Evolutionary conservation across 2,797 vertebrate species (phyloP).

Genomic region (Furcifer pardalis): DNA sequence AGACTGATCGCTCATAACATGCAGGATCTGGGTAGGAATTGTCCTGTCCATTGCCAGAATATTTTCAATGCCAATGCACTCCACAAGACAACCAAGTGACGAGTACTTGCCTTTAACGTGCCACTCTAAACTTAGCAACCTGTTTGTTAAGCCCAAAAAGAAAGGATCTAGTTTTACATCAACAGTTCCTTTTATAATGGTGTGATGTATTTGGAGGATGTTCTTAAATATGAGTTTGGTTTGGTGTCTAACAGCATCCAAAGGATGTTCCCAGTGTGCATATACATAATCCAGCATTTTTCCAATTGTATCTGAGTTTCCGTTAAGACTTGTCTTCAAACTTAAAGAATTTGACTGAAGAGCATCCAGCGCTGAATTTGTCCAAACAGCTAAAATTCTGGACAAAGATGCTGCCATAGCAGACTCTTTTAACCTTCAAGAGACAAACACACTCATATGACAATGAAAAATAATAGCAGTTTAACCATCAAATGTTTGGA

Average conservation of each 20-base stretch:
- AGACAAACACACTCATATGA: conserved; percentile 38
- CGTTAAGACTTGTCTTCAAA: conserved; percentile 78
- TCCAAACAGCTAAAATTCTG: conserved; percentile 89
- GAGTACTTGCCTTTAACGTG: conserved; percentile 92
- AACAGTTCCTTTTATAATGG: conserved; percentile 16
- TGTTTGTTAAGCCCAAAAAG: conserved; percentile 78
- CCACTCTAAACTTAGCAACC: conserved; percentile 89
- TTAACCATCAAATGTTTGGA: neutral
- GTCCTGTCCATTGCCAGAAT: conserved; percentile 82
- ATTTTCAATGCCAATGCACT: conserved; percentile 83
- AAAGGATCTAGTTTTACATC: conserved; percentile 77
- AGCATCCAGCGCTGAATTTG: conserved; percentile 82
- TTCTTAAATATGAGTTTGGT: conserved; percentile 89
- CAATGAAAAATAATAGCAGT: neutral
- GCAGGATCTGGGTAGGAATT: conserved; percentile 84
- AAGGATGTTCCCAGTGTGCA: conserved; percentile 93
- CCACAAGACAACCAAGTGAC: conserved; percentile 87
- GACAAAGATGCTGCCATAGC: conserved; percentile 87
- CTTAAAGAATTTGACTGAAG: conserved; percentile 72
- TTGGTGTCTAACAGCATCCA: conserved; percentile 93
- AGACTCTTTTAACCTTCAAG: conserved; percentile 88
- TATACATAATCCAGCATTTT: conserved; percentile 90
- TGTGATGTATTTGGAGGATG: conserved; percentile 85
- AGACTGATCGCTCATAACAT: conserved; percentile 90
- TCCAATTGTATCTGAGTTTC: conserved; percentile 76